Evolutionary conservation across 2,113 vertebrate genomes (phyloP).

Genomic region (Perca schrenkii): DNA sequence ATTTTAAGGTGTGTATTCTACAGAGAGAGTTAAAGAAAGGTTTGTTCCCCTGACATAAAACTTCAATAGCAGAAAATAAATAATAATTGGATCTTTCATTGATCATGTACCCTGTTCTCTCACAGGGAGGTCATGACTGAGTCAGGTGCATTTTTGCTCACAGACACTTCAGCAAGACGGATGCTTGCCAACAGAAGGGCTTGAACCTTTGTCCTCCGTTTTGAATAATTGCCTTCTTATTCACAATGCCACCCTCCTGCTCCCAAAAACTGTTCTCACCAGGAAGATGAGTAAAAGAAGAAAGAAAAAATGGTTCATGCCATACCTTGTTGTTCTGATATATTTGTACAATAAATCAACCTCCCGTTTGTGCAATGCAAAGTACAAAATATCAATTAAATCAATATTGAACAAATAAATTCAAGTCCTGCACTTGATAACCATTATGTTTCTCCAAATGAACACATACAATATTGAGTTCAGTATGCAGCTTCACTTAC

Average conservation of each 20-base stretch:
- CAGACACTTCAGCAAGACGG: slow-evolving; percentile 54
- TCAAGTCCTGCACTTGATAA: not conserved
- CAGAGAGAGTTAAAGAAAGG: not conserved
- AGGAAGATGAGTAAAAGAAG: slow-evolving; percentile 4
- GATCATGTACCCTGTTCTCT: slow-evolving; percentile 53
- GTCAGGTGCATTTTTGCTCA: slow-evolving; percentile 54
- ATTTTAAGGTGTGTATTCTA: not conserved
- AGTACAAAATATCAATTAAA: slow-evolving; percentile 17
- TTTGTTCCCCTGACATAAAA: slow-evolving; percentile 8
- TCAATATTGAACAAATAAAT: slow-evolving; percentile 6
- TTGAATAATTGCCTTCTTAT: slow-evolving; percentile 65
- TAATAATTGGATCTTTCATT: slow-evolving; percentile 61
- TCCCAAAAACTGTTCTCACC: slow-evolving; percentile 35
- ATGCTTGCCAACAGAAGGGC: slow-evolving; percentile 64
- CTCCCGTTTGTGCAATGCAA: not conserved
- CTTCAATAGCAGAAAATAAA: slow-evolving; percentile 47
- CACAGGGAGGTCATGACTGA: slow-evolving; percentile 57
- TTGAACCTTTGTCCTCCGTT: slow-evolving; percentile 62
- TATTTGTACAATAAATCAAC: slow-evolving; percentile 19
- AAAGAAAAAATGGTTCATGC: not conserved
- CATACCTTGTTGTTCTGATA: not conserved
- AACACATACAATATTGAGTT: slow-evolving; percentile 8
- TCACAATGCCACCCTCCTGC: slow-evolving; percentile 42
- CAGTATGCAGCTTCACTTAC: slow-evolving; percentile 17
- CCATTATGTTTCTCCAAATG: slow-evolving; percentile 6